phyloP scores from a whole-genome alignment of 2,113 vertebrate genomes.

The Propithecus coquereli region DNA sequence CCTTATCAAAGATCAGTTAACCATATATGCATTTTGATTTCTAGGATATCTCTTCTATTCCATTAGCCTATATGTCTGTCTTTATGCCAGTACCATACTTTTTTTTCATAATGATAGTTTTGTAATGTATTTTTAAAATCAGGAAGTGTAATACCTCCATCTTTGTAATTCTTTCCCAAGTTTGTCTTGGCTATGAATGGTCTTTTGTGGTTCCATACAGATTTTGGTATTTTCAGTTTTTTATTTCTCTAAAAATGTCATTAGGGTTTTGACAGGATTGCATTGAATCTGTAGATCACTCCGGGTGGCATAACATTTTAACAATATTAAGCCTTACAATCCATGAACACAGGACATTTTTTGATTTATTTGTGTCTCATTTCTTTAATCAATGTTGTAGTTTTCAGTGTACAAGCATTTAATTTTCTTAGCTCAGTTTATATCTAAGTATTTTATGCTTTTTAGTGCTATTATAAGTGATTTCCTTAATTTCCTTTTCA shows the following conservation, averaged over 20 bases:
- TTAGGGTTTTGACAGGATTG: not conserved
- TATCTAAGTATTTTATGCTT: not conserved
- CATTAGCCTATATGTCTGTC: not conserved
- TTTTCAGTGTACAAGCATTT: not conserved
- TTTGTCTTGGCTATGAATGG: not conserved
- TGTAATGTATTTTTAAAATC: not conserved
- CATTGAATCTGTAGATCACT: not conserved
- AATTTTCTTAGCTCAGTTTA: not conserved
- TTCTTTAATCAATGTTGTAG: not conserved
- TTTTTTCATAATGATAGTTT: not conserved
- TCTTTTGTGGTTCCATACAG: not conserved
- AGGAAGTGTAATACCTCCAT: not conserved
- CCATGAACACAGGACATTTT: not conserved
- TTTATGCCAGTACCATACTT: not conserved
- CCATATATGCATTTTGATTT: not conserved
- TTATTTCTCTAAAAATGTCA: not conserved
- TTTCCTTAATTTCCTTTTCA: not conserved
- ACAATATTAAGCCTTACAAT: not conserved
- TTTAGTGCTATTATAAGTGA: not conserved
- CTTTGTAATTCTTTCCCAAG: not conserved
- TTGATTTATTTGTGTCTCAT: not conserved
- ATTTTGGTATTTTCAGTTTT: not conserved
- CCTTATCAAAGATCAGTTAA: not conserved
- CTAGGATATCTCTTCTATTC: not conserved
- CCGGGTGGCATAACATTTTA: not conserved